phyloP scores from a whole-genome alignment of 2,888 invertebrate species.

The Drosophila affinis region DNA sequence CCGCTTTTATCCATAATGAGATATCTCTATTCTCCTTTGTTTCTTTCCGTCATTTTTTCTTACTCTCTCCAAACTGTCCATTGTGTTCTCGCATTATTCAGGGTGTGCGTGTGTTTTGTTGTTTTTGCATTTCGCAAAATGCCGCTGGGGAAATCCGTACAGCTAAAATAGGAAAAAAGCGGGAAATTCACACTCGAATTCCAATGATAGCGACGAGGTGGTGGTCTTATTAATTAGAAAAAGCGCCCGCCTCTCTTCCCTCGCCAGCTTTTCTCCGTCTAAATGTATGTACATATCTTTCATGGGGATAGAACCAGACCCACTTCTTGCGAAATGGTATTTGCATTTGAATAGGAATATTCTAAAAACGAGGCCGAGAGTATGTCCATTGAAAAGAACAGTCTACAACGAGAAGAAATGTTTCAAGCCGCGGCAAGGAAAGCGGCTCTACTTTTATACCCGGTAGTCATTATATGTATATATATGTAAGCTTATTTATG shows the following conservation, averaged over 20 bases:
- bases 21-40: constrained; percentile 76
- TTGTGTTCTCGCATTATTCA: constrained; percentile 34
- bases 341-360: constrained; percentile 64
- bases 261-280: constrained; percentile 8
- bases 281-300: no score
- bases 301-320: background rate
- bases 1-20: constrained; percentile 74
- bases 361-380: background rate
- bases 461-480: no score
- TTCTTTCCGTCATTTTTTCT: constrained; percentile 66
- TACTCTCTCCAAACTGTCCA: constrained; percentile 17
- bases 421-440: no score
- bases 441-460: no score
- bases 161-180: constrained; percentile 30
- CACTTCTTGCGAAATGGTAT: constrained; percentile 30
- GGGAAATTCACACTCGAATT: constrained; percentile 64
- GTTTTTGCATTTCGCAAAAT: constrained; percentile 72
- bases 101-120: constrained; percentile 48
- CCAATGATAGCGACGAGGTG: constrained; percentile 62
- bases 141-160: constrained; percentile 73
- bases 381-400: no score
- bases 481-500: no score
- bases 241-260: constrained; percentile 58
- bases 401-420: no score
- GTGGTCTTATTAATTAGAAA: constrained; percentile 69